A percentile compares a stretch with the other conserved stretches of the same genome.
Evolutionary conservation across 2,888 invertebrate genomes (phyloP).

Genomic region (Cryptocheilus praepositus): DNA sequence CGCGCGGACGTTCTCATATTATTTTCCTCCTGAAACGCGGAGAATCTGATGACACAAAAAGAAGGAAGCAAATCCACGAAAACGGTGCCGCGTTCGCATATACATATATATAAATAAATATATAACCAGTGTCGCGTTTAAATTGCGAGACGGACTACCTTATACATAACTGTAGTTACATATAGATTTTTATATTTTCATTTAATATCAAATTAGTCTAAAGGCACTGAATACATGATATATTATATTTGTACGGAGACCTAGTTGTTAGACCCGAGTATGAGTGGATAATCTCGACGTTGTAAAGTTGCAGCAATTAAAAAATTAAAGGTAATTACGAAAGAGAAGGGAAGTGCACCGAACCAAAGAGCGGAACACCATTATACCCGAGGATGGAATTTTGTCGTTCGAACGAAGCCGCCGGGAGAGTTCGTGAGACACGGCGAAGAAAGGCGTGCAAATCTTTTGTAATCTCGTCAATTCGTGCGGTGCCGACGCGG

Average conservation of each 20-base stretch:
- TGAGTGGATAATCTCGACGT: constrained; percentile 24
- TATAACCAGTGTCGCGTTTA: constrained; percentile 9
- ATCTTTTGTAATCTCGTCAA: no score
- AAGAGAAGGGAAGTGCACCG: not conserved
- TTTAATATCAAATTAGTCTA: constrained; percentile 43
- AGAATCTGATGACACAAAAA: not conserved
- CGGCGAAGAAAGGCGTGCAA: not conserved
- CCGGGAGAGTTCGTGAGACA: not conserved
- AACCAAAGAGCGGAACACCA: constrained; percentile 1
- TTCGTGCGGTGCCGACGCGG: not conserved
- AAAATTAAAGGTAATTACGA: not conserved
- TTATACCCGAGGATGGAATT: not conserved
- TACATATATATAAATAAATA: not conserved
- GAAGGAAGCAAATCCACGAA: not conserved
- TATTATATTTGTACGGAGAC: constrained; percentile 44
- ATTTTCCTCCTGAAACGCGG: not conserved
- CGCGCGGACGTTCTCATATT: constrained; percentile 8
- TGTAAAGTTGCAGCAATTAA: constrained; percentile 15
- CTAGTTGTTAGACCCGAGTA: constrained; percentile 34
- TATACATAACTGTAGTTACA: constrained; percentile 34
- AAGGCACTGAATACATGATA: constrained; percentile 31
- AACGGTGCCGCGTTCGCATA: constrained; percentile 7
- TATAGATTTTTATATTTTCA: constrained; percentile 47
- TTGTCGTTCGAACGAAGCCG: constrained; percentile 13
- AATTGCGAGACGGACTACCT: constrained; percentile 29